Base-by-base conservation (phyloP, 2,113 vertebrate genomes). In the Sarotherodon lohbergeri region DNA sequence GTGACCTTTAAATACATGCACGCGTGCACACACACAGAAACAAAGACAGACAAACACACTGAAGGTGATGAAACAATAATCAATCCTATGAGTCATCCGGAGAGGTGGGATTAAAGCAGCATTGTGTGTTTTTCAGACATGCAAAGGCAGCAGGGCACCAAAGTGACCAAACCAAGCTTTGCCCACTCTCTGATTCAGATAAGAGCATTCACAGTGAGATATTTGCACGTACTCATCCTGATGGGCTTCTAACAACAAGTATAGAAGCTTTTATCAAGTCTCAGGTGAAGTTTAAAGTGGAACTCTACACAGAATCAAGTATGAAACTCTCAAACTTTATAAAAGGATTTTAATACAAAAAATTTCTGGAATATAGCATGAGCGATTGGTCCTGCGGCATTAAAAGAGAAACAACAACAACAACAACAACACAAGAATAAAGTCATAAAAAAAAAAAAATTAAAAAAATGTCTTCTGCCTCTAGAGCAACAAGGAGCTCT, bases 71-170 rank as follows among this genome's bases (percentile, higher is more conserved):
- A 81, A 56, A 71, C 36, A 55, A 79, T 82, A 55, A 88, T 90
- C 81, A 59, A 90, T 85, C 48, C 54, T 68, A 54, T 85, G 82
- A 88, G 79, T 92, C 91, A 92, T 86, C 80, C 10, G 1, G n/a
- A 85, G 82, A 6, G 4, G 41, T 34, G 54, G 80, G 80, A 81
- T 83, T 83, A 48, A 83, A 83, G 80, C 80, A 29, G 78, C 27
- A 29, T 27, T 17, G 36, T 52, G 80, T 55, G 73, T 46, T 61
- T 82, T 68, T 89, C 46, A 9, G 22, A 66, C 1, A 7, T 56
- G 61, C 9, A 36, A 83, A 80, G 68, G 61, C 59, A 50, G 57
- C 32, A 39, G 4, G 43, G 24, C 24, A 79, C 39, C 56, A 32
- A 41, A 48, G 46, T 56, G 78, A 73, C 80, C 79, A 71, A 76